Base-by-base conservation (phyloP, 2,888 invertebrate species). In the Cosmia pyralina region DNA sequence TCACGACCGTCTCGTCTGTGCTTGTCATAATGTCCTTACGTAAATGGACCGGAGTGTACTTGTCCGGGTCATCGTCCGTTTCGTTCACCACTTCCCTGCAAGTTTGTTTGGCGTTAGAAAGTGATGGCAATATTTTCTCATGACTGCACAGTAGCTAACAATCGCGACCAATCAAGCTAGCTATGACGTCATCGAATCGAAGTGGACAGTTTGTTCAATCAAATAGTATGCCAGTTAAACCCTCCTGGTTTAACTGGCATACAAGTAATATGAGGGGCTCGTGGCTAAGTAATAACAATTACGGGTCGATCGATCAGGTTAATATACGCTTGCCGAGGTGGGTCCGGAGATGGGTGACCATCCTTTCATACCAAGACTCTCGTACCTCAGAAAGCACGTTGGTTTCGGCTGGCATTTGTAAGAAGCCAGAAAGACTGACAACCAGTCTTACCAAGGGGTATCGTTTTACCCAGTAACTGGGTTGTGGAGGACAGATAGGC, bases 31-130 rank as follows among this genome's bases (percentile, higher is more conserved):
- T 84, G 4, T 93, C 88, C 3, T 89, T 72, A 1, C 93, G 89
- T 1, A 92, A 83, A 28, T 93, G 89, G 0, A 92, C 92, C 0
- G 95, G 94, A 0, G 90, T 78, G 67, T 89, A 88, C 19, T 85
- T 79, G 0, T 81, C 78, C 0, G 62, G 69, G 15, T 86, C 79
- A 17, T 84, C 85, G 3, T 88, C 86, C 0, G 90, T 85, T 41
- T 88, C 89, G 46, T 93, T 89, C 6, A 93, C 89, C 0, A 95
- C 95, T 84, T 94, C 93, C 82, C 95, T 95, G 69, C 22, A 74
- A 65, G 19, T 60, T 55, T 22, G 15, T 57, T 57, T n/a, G 5
- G 44, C 19, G 52, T 81, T 41, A 58, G 38, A 67, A 46, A 57
- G 52, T 59, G 34, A 53, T 41, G 15, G n/a, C 19, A n/a, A 53